Percentiles rank a stretch among this genome's conserved stretches.
Conservation (phyloP, 2,888 invertebrate species). For the Thysanoteuthis rhombus region DNA sequence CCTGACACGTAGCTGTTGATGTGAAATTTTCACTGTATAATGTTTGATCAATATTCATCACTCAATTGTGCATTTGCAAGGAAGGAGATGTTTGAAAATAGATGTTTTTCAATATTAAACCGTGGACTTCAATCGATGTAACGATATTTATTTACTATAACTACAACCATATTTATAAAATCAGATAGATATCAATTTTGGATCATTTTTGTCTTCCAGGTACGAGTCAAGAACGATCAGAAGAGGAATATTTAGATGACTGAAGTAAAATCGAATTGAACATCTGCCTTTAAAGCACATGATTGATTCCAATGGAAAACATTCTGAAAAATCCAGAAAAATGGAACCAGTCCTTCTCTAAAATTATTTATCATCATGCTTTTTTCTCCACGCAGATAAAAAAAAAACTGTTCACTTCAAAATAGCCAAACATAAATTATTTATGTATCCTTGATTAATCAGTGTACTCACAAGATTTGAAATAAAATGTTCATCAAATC, state of each 20-base stretch:
- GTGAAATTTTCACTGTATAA: too few species aligned
- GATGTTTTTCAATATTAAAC: too few species aligned
- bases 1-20: too few species aligned
- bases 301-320: neutral
- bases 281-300: neutral
- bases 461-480: too few species aligned
- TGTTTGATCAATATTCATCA: too few species aligned
- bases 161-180: neutral
- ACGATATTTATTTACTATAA: too few species aligned
- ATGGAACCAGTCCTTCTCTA: neutral
- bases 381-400: neutral
- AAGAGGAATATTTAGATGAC: neutral
- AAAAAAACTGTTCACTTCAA: neutral
- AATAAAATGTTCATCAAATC: too few species aligned
- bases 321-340: neutral
- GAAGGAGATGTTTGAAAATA: too few species aligned
- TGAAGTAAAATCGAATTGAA: neutral
- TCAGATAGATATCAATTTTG: neutral
- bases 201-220: neutral
- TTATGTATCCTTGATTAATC: neutral
- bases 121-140: too few species aligned
- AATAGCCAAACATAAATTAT: neutral
- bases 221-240: neutral
- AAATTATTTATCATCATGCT: neutral
- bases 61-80: too few species aligned